A percentile compares a stretch with the other conserved stretches of the same genome.
Conservation (phyloP, 2,888 invertebrate species). For the Chloromyia formosa region DNA sequence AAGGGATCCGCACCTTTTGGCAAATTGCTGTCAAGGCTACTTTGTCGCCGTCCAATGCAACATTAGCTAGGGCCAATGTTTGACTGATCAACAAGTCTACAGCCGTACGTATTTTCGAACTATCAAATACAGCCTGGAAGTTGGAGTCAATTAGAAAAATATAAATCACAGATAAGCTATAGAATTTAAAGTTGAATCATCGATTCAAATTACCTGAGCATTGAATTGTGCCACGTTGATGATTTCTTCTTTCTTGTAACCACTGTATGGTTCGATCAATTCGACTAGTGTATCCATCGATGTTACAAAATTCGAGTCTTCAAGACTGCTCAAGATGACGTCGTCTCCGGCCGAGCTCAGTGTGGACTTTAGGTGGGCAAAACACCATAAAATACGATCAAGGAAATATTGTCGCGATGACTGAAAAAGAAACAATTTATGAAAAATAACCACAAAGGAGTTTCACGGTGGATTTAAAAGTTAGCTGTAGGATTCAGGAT, state of each 20-base stretch:
- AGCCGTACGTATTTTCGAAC: constrained; percentile 56
- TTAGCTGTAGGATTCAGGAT: no score
- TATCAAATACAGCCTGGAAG: constrained; percentile 52
- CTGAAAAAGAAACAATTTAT: constrained; percentile 52
- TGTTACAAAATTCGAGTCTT: constrained; percentile 56
- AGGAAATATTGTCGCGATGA: constrained; percentile 58
- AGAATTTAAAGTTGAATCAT: not conserved
- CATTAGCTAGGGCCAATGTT: constrained; percentile 61
- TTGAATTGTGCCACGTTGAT: constrained; percentile 48
- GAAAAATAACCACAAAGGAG: no score
- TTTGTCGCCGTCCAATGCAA: constrained; percentile 59
- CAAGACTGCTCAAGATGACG: constrained; percentile 35
- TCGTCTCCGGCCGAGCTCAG: constrained; percentile 42
- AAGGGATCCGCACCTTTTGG: constrained; percentile 56
- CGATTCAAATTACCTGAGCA: constrained; percentile 50
- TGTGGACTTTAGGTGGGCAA: constrained; percentile 55
- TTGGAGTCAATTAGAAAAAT: not conserved
- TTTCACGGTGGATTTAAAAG: no score
- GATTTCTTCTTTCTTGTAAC: constrained; percentile 52
- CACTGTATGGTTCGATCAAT: constrained; percentile 55
- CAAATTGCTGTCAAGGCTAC: constrained; percentile 60
- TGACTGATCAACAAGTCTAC: constrained; percentile 59
- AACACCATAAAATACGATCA: constrained; percentile 61
- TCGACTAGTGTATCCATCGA: constrained; percentile 58
- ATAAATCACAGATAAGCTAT: not conserved